Evolutionary conservation across 2,797 vertebrate species (phyloP).

Genomic region (Dallia pectoralis): DNA sequence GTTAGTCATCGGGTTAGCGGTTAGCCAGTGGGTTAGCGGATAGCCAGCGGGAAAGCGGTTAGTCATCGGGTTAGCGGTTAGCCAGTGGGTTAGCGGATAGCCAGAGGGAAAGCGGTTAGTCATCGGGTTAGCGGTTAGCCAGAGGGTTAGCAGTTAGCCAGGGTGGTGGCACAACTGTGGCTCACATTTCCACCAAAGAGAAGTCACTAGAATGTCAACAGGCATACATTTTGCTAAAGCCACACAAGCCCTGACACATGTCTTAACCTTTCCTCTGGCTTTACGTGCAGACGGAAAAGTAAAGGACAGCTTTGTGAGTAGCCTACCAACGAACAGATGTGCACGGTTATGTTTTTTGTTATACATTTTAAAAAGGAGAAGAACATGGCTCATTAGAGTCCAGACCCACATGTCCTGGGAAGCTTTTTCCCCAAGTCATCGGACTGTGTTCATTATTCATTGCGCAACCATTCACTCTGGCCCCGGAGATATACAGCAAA

Average conservation of each 20-base stretch:
- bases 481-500: neutral
- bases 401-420: slow-evolving; percentile 10
- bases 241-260: slow-evolving; percentile 1
- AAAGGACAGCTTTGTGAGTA: slow-evolving; percentile 13
- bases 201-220: neutral
- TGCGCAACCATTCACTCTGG: slow-evolving; percentile 4
- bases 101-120: slow-evolving; percentile 2
- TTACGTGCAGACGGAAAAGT: slow-evolving; percentile 14
- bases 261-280: slow-evolving; percentile 10
- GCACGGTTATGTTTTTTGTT: neutral
- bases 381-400: neutral
- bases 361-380: neutral
- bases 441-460: slow-evolving; percentile 15
- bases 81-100: neutral
- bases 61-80: too few relatives aligned
- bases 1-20: too few relatives aligned
- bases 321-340: neutral
- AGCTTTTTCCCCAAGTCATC: neutral
- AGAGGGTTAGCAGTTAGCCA: neutral
- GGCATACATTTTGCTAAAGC: slow-evolving; percentile 5
- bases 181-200: slow-evolving; percentile 13
- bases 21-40: neutral
- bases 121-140: too few relatives aligned
- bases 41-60: slow-evolving; percentile 2
- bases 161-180: slow-evolving; percentile 15